Percentiles rank a stretch among this genome's conserved stretches.
phyloP scores from a whole-genome alignment of 2,797 vertebrate species.

The Pyrocephalus nanus region DNA sequence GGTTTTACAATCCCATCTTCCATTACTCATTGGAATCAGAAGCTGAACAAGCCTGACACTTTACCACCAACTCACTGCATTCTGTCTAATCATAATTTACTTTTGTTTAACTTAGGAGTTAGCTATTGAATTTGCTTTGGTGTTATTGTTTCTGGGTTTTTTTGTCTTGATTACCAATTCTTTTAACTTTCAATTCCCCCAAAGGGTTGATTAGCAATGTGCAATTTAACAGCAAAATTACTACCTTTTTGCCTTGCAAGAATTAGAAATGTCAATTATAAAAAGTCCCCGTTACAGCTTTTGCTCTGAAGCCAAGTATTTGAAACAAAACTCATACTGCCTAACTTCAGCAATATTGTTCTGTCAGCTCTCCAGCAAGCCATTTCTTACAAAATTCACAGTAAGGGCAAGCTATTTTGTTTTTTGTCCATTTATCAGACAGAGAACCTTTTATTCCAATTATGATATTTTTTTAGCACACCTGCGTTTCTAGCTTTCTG shows the following conservation, averaged over 20 bases:
- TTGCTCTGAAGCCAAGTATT: neutral
- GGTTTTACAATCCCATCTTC: neutral
- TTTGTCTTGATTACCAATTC: neutral
- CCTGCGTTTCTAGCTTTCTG: neutral
- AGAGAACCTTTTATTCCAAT: neutral
- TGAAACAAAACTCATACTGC: neutral
- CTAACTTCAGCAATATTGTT: neutral
- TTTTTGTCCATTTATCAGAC: no score
- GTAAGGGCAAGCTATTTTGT: neutral
- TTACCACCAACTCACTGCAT: neutral
- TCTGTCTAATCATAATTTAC: neutral
- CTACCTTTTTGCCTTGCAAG: neutral
- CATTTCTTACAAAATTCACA: neutral
- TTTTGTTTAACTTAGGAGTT: neutral
- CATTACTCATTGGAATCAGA: neutral
- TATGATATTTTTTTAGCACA: neutral
- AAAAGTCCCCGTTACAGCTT: neutral
- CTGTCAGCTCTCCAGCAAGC: neutral
- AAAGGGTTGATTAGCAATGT: neutral
- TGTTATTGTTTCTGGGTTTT: neutral
- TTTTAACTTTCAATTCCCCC: neutral
- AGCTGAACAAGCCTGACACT: neutral
- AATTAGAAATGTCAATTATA: neutral
- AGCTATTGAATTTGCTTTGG: neutral
- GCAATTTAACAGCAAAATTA: neutral